These are phyloP conservation scores for Barbus barbus DNA, from an alignment of 2,113 vertebrate genomes.

Conservation along the genomic window DNA sequence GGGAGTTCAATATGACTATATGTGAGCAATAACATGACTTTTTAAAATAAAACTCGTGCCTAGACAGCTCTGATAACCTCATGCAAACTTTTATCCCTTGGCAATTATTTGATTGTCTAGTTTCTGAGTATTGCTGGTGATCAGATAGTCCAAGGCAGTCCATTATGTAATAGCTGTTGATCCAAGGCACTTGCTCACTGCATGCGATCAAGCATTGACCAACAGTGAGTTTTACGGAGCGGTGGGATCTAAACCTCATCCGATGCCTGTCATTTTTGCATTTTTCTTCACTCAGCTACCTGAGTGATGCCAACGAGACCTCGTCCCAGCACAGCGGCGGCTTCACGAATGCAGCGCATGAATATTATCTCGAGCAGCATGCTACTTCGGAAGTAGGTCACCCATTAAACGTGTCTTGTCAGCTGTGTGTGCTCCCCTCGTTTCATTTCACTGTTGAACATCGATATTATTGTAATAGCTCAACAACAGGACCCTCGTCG, in stretches of 20 bases:
- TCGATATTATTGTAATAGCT: conserved; percentile 44
- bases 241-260: neutral
- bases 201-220: neutral
- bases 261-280: neutral
- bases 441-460: conserved; percentile 52
- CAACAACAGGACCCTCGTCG: neutral
- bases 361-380: conserved; percentile 57
- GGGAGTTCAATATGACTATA: too few relatives aligned
- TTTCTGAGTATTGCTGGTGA: conserved; percentile 11
- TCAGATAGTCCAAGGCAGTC: conserved; percentile 31
- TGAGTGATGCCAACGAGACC: conserved; percentile 33
- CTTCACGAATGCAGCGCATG: conserved; percentile 56
- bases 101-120: conserved; percentile 1
- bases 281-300: conserved; percentile 24
- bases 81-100: neutral
- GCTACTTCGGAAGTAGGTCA: conserved; percentile 68
- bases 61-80: neutral
- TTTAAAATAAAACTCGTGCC: too few relatives aligned
- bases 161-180: conserved; percentile 43
- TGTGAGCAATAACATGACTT: too few relatives aligned
- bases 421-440: conserved; percentile 52
- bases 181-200: conserved; percentile 23
- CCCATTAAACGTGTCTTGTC: conserved; percentile 60
- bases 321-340: conserved; percentile 58
- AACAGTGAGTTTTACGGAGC: conserved; percentile 17